These are phyloP conservation scores for Phylloscopus whistleri DNA, from an alignment of 2,113 vertebrate genomes.

Conservation along the genomic window DNA sequence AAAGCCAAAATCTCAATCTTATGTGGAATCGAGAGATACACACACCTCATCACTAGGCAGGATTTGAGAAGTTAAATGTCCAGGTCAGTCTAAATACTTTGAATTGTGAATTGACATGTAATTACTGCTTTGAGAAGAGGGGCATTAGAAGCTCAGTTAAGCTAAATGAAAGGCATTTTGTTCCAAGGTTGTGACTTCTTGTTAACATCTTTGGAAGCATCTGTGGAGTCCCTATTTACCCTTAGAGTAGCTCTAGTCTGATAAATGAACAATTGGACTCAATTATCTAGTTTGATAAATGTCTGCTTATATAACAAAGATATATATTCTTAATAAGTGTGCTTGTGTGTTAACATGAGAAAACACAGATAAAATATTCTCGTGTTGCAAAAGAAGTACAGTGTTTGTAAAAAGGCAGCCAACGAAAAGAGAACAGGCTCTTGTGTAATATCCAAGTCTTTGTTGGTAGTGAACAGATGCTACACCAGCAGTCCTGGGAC, in stretches of 20 bases:
- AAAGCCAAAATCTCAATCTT: background rate
- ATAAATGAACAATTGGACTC: too few species aligned
- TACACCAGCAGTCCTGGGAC: conserved; percentile 64
- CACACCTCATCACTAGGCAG: background rate
- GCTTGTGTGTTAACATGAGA: background rate
- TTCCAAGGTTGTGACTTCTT: background rate
- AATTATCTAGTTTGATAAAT: background rate
- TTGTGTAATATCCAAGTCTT: conserved; percentile 35
- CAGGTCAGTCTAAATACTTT: background rate
- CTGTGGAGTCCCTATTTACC: background rate
- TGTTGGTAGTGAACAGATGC: conserved; percentile 68
- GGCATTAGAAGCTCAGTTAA: background rate
- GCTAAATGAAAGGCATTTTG: background rate
- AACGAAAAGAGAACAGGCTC: background rate
- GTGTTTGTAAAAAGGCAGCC: background rate
- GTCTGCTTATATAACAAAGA: background rate
- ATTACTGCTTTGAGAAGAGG: background rate
- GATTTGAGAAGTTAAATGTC: background rate
- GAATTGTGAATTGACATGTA: background rate
- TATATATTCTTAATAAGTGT: background rate
- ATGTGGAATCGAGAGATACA: background rate
- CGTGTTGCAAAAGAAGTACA: background rate
- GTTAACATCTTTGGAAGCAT: background rate
- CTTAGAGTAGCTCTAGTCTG: background rate
- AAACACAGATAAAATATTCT: background rate